Percentiles rank a stretch among this genome's conserved stretches.
Conservation (phyloP, 37 sponge, comb jelly and placozoan genomes). For the Petrosia ficiformis region DNA sequence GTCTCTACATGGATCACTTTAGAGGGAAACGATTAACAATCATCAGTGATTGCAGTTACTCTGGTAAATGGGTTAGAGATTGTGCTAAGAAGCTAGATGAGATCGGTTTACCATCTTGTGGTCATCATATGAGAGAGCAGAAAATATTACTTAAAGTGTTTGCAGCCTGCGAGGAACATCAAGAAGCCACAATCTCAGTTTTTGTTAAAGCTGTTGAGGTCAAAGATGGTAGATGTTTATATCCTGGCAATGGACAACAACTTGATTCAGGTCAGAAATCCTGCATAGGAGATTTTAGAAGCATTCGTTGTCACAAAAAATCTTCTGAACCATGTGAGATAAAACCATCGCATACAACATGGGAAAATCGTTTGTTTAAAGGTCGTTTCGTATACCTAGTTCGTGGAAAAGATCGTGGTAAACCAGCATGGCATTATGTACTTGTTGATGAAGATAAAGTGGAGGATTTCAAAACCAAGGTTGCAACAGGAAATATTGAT, state of each 20-base stretch:
- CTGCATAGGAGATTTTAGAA: background rate
- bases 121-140: constrained; percentile 28
- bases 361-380: background rate
- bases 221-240: constrained; percentile 6
- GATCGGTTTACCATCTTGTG: constrained; percentile 45
- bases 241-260: too few species aligned
- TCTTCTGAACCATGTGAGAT: background rate
- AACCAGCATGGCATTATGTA: too few species aligned
- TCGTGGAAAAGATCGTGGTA: constrained; percentile 11
- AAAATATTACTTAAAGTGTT: constrained; percentile 37
- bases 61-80: constrained; percentile 30
- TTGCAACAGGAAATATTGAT: constrained; percentile 33
- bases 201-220: constrained; percentile 6
- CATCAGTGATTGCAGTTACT: too few species aligned
- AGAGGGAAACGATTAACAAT: constrained; percentile 36
- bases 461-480: constrained; percentile 23
- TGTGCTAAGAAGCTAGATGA: too few species aligned
- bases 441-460: constrained; percentile 30
- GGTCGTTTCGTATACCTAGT: background rate
- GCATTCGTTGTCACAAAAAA: background rate
- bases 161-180: background rate
- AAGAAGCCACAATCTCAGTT: constrained; percentile 7
- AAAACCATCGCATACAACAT: background rate
- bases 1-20: too few species aligned
- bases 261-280: background rate